Percentiles rank a stretch among this genome's conserved stretches.
phyloP scores from a whole-genome alignment of 2,113 vertebrate genomes.

The Tetraodon nigroviridis region DNA sequence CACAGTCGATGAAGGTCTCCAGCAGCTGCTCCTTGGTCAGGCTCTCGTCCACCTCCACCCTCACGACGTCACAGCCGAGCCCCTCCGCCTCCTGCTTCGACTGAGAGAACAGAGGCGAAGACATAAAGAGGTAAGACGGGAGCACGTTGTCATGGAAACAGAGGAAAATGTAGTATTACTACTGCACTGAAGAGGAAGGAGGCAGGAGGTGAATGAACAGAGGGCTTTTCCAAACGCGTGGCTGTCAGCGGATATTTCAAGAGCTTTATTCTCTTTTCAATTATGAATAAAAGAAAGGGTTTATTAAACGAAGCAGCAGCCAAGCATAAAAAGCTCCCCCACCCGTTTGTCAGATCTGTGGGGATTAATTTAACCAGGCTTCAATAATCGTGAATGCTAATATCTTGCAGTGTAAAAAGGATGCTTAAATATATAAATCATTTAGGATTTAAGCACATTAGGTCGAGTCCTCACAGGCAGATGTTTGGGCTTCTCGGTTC shows the following conservation, averaged over 20 bases:
- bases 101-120: conserved; percentile 55
- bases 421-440: no score
- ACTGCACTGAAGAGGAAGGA: conserved; percentile 5
- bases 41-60: conserved; percentile 80
- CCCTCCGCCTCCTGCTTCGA: conserved; percentile 83
- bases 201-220: conserved; percentile 36
- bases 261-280: no score
- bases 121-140: conserved; percentile 13
- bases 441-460: no score
- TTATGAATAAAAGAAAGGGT: no score
- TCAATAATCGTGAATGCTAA: no score
- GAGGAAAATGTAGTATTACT: conserved; percentile 27
- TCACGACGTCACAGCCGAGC: conserved; percentile 82
- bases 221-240: conserved; percentile 27
- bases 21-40: conserved; percentile 89
- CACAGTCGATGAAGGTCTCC: conserved; percentile 85
- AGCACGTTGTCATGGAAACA: conserved; percentile 62
- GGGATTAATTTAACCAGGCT: no score
- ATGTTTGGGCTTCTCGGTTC: no score
- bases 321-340: no score
- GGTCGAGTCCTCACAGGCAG: no score
- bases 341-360: no score
- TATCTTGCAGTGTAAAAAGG: no score
- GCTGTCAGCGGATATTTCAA: neutral
- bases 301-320: no score